Percentiles rank a stretch among this genome's conserved stretches.
phyloP scores from a whole-genome alignment of 2,888 invertebrate genomes.

The Frankliniella intonsa region DNA sequence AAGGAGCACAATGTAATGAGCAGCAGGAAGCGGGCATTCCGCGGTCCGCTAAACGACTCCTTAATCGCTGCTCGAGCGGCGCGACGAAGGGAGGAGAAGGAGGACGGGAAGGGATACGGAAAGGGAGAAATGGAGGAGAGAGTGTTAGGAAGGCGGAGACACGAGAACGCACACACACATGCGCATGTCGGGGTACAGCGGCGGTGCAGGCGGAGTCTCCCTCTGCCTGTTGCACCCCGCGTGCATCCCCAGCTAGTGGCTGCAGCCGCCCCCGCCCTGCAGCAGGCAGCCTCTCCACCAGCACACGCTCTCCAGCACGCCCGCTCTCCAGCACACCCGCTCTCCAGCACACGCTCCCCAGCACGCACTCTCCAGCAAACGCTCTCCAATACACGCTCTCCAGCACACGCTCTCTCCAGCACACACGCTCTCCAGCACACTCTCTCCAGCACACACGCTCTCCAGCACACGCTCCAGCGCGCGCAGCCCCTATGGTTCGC shows the following conservation, averaged over 20 bases:
- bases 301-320: no score
- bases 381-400: no score
- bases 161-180: not conserved
- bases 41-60: constrained; percentile 8
- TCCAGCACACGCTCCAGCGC: not conserved
- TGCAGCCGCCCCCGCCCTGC: no score
- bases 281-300: no score
- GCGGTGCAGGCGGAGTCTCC: not conserved
- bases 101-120: not conserved
- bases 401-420: not conserved
- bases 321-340: no score
- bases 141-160: not conserved
- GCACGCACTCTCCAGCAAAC: no score
- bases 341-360: no score
- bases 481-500: not conserved
- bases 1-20: not conserved
- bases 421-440: not conserved
- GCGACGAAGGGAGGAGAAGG: not conserved
- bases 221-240: no score
- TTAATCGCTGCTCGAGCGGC: not conserved
- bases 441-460: not conserved
- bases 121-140: not conserved
- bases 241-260: no score
- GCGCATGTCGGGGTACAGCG: not conserved
- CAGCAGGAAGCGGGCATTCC: not conserved